Evolutionary conservation across 2,888 invertebrate species (phyloP).

Genomic region (Cheilosia vulpina): DNA sequence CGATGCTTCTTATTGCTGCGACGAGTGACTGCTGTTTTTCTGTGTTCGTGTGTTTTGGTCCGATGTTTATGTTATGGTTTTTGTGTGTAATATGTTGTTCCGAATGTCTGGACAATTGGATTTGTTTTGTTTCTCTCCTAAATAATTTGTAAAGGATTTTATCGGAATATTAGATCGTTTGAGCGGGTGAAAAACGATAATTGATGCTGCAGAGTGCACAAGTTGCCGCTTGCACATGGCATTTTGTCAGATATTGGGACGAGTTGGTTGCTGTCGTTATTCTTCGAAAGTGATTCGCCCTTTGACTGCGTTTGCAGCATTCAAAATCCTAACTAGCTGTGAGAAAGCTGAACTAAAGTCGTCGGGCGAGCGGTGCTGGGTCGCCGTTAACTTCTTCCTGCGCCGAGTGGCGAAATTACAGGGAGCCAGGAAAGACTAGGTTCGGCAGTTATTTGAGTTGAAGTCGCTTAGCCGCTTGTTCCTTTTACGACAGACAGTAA

Average conservation of each 20-base stretch:
- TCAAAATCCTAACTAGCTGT: too few relatives aligned
- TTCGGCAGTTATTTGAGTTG: too few relatives aligned
- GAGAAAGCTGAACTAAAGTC: too few relatives aligned
- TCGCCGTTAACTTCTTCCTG: too few relatives aligned
- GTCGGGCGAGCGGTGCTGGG: too few relatives aligned
- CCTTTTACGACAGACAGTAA: too few relatives aligned
- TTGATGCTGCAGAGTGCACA: neutral
- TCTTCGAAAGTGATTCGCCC: neutral
- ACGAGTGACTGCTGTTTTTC: slow-evolving; percentile 57
- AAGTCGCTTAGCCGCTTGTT: too few relatives aligned
- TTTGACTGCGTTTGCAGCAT: neutral
- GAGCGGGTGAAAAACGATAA: slow-evolving; percentile 1
- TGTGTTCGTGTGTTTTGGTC: slow-evolving; percentile 52
- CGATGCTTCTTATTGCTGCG: slow-evolving; percentile 61
- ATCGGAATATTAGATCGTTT: slow-evolving; percentile 49
- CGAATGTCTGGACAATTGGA: slow-evolving; percentile 55
- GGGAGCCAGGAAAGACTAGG: too few relatives aligned
- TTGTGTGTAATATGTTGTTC: slow-evolving; percentile 69
- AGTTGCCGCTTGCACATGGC: neutral
- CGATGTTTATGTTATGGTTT: slow-evolving; percentile 71
- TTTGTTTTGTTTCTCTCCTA: slow-evolving; percentile 55
- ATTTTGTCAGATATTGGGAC: neutral
- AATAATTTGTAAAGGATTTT: slow-evolving; percentile 74
- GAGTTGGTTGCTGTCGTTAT: neutral
- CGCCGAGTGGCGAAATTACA: too few relatives aligned